A percentile compares a stretch with the other conserved stretches of the same genome.
phyloP scores from a whole-genome alignment of 2,888 invertebrate species.

The Helicoverpa assulta region DNA sequence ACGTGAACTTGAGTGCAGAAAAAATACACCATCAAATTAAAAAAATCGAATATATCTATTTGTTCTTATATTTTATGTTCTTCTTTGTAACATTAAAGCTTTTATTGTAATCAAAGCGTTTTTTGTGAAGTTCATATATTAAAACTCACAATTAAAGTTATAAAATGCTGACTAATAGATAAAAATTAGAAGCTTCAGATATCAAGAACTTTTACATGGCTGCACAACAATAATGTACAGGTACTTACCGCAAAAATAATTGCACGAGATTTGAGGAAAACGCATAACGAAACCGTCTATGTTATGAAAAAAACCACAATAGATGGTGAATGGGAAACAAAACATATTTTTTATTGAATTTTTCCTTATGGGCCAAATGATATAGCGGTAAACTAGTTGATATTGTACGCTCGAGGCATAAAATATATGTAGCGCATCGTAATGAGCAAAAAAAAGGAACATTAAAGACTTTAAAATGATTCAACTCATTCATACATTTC shows the following conservation, averaged over 20 bases:
- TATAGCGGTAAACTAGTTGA: not conserved
- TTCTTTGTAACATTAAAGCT: too few relatives aligned
- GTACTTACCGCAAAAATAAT: not conserved
- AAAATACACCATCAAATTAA: too few relatives aligned
- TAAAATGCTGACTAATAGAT: too few relatives aligned
- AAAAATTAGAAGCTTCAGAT: too few relatives aligned
- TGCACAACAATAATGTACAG: too few relatives aligned
- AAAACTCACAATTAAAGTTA: too few relatives aligned
- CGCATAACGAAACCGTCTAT: not conserved
- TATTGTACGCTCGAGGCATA: slow-evolving; percentile 8
- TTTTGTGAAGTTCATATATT: too few relatives aligned
- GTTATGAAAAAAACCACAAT: not conserved
- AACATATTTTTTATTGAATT: not conserved
- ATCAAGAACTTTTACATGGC: too few relatives aligned
- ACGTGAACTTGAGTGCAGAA: too few relatives aligned
- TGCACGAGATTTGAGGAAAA: not conserved
- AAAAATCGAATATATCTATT: too few relatives aligned
- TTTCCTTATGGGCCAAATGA: not conserved
- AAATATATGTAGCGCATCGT: slow-evolving; percentile 4
- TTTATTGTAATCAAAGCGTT: too few relatives aligned
- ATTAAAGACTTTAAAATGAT: not conserved
- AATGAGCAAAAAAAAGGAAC: slow-evolving; percentile 1
- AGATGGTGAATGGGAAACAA: not conserved
- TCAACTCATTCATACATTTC: slow-evolving; percentile 21
- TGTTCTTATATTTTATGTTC: too few relatives aligned